Percentiles rank a stretch among this genome's conserved stretches.
Evolutionary conservation across 2,888 invertebrate genomes (phyloP).

Genomic region (Drosophila buzzatii): DNA sequence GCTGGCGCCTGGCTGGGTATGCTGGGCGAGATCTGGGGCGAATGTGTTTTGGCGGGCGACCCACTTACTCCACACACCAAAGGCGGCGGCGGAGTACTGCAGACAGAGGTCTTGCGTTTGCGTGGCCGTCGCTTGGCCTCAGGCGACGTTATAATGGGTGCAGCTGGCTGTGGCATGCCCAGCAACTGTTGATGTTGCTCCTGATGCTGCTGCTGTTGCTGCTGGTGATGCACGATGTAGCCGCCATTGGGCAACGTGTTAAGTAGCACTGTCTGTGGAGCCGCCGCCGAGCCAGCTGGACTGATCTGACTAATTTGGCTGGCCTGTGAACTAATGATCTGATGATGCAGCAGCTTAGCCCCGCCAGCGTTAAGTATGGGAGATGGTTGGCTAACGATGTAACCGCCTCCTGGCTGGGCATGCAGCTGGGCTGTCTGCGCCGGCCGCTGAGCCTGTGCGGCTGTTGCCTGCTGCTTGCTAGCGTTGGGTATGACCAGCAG

Average conservation of each 20-base stretch:
- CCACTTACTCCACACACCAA: constrained; percentile 30
- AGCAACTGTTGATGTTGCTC: constrained; percentile 68
- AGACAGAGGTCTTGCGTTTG: constrained; percentile 88
- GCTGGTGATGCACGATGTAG: constrained; percentile 91
- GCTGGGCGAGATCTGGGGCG: constrained; percentile 84
- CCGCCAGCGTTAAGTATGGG: constrained; percentile 54
- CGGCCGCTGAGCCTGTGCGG: constrained; percentile 52
- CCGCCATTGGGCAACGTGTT: constrained; percentile 92
- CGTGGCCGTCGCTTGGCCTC: constrained; percentile 88
- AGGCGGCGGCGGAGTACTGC: constrained; percentile 69
- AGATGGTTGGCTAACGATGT: constrained; percentile 60
- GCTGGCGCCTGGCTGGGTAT: constrained; percentile 82
- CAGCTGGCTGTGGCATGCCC: constrained; percentile 71
- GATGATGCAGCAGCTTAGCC: constrained; percentile 63
- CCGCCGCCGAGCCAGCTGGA: constrained; percentile 47
- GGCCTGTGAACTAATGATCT: constrained; percentile 69
- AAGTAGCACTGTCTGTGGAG: constrained; percentile 91
- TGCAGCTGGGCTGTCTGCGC: constrained; percentile 58
- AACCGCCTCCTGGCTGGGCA: constrained; percentile 56
- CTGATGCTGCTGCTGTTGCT: constrained; percentile 87
- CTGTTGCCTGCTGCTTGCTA: constrained; percentile 54
- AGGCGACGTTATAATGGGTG: constrained; percentile 89
- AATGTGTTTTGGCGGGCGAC: constrained; percentile 78
- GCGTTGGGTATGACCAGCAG: constrained; percentile 83
- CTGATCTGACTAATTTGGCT: constrained; percentile 47